Evolutionary conservation across 2,888 invertebrate genomes (phyloP).

Genomic region (Nomada goodeniana): DNA sequence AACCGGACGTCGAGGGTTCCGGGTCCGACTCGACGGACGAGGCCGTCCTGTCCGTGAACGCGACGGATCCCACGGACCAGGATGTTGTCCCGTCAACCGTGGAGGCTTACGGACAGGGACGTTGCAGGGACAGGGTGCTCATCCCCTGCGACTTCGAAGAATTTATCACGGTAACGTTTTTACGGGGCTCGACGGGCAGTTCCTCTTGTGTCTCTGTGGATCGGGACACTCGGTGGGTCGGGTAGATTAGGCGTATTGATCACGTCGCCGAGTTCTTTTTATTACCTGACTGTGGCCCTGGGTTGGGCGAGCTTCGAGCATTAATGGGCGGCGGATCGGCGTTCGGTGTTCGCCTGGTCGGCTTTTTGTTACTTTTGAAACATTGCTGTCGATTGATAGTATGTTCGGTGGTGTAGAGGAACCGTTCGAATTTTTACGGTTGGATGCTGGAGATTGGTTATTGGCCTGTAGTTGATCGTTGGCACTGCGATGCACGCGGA

Average conservation of each 20-base stretch:
- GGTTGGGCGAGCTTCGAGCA: no score
- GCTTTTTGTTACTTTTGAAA: no score
- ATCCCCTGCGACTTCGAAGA: slow-evolving; percentile 94
- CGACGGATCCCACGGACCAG: slow-evolving; percentile 80
- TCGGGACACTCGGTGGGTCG: background rate
- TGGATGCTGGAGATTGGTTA: no score
- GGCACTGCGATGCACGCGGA: no score
- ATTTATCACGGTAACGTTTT: slow-evolving; percentile 87
- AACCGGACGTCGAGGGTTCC: slow-evolving; percentile 78
- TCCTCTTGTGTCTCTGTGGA: background rate
- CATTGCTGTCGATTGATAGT: no score
- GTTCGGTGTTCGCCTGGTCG: no score
- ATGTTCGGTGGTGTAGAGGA: no score
- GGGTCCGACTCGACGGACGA: slow-evolving; percentile 79
- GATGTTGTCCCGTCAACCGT: background rate
- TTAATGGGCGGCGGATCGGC: no score
- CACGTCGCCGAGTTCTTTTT: no score
- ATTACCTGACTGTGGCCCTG: no score
- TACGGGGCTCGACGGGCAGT: background rate
- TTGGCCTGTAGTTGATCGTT: no score
- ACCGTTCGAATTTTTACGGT: no score
- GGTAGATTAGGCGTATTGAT: background rate
- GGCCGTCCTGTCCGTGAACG: background rate
- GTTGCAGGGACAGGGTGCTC: slow-evolving; percentile 90
- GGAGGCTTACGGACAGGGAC: slow-evolving; percentile 80